phyloP scores from a whole-genome alignment of 2,888 invertebrate genomes.

The Diploptera punctata region DNA sequence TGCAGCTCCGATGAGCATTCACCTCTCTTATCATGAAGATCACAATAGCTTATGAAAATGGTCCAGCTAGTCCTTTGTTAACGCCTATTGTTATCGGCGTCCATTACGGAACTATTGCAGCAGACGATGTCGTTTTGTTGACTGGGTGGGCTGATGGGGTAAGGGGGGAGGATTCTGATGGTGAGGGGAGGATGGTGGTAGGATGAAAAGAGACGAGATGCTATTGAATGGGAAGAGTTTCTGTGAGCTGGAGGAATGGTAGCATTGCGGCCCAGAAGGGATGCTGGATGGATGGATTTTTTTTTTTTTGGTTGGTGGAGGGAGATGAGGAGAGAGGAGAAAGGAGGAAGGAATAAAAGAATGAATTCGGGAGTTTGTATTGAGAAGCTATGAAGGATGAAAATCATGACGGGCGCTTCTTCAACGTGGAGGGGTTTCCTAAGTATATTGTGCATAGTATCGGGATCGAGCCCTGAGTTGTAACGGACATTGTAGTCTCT shows the following conservation, averaged over 20 bases:
- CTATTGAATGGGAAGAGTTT: constrained; percentile 34
- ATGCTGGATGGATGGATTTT: constrained; percentile 31
- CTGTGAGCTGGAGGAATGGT: constrained; percentile 34
- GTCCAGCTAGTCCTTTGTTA: constrained; percentile 46
- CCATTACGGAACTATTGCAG: constrained; percentile 46
- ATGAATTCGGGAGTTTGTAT: constrained; percentile 44
- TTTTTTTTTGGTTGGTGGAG: neutral
- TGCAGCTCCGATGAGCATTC: constrained; percentile 30
- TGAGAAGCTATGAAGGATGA: constrained; percentile 45
- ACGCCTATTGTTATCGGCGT: constrained; percentile 45
- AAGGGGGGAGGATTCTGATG: constrained; percentile 31
- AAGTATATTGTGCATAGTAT: constrained; percentile 26
- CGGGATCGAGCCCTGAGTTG: constrained; percentile 24
- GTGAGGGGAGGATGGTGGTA: constrained; percentile 9
- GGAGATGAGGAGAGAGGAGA: neutral
- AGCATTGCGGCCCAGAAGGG: constrained; percentile 32
- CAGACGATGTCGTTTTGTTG: constrained; percentile 45
- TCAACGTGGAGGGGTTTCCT: constrained; percentile 26
- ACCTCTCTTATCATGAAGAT: constrained; percentile 43
- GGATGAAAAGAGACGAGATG: constrained; percentile 35
- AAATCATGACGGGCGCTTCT: constrained; percentile 39
- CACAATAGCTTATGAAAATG: constrained; percentile 47
- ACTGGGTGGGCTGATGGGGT: constrained; percentile 36
- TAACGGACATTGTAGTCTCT: constrained; percentile 10
- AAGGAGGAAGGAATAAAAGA: constrained; percentile 40